Evolutionary conservation across 2,888 invertebrate genomes (phyloP).

Genomic region (Drosophila austrosaltans): DNA sequence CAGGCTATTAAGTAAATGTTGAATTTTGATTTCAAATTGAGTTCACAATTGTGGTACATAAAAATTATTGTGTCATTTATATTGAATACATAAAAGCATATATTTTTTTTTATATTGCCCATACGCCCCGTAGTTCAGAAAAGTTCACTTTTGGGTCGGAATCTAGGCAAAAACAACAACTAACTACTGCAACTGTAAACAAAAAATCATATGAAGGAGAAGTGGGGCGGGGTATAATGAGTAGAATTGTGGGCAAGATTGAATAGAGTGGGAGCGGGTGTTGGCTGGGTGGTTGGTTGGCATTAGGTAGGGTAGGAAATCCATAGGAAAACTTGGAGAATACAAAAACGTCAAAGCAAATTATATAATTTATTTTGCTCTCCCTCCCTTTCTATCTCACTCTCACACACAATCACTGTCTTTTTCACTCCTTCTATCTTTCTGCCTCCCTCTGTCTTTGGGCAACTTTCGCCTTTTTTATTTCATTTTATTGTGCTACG

Average conservation of each 20-base stretch:
- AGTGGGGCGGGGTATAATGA: neutral
- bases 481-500: slow-evolving; percentile 15
- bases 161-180: slow-evolving; percentile 20
- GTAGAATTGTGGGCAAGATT: neutral
- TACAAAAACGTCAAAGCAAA: slow-evolving; percentile 46
- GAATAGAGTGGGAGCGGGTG: neutral
- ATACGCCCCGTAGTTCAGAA: slow-evolving; percentile 37
- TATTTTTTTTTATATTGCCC: slow-evolving; percentile 31
- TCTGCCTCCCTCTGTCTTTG: slow-evolving; percentile 22
- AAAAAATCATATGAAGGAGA: neutral
- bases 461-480: slow-evolving; percentile 19
- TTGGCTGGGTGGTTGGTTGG: no score
- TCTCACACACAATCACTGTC: neutral
- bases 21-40: neutral
- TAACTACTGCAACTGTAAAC: slow-evolving; percentile 46
- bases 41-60: neutral
- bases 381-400: slow-evolving; percentile 12
- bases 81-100: neutral
- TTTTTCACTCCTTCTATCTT: slow-evolving; percentile 12
- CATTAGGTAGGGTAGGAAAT: neutral
- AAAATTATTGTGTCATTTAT: neutral
- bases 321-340: slow-evolving; percentile 7
- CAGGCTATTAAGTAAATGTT: no score
- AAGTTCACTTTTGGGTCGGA: slow-evolving; percentile 8
- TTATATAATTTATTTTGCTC: slow-evolving; percentile 52